phyloP scores from a whole-genome alignment of 2,888 invertebrate species.

The Tipula unca region DNA sequence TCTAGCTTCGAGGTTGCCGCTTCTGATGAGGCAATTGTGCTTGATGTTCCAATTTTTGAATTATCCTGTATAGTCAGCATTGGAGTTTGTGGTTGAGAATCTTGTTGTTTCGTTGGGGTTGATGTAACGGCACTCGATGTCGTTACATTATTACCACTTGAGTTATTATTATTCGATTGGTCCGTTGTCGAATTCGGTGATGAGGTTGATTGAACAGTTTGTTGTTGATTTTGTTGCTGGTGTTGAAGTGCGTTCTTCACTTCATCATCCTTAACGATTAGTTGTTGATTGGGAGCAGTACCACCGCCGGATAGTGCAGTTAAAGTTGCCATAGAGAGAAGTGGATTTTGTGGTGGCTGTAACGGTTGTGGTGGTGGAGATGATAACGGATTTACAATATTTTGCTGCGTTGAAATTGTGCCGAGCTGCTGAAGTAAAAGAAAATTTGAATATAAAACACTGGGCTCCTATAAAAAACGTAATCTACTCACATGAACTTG shows the following conservation, averaged over 20 bases:
- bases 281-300: not conserved
- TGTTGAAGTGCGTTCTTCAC: not conserved
- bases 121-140: not conserved
- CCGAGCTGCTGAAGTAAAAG: conserved; percentile 29
- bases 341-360: conserved; percentile 35
- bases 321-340: conserved; percentile 40
- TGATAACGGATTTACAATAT: conserved; percentile 27
- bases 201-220: not conserved
- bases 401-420: conserved; percentile 31
- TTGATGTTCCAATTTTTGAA: not conserved
- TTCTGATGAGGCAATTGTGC: not conserved
- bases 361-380: conserved; percentile 34
- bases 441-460: not conserved
- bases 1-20: not conserved
- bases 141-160: not conserved
- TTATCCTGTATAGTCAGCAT: not conserved
- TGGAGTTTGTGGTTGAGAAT: not conserved
- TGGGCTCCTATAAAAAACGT: not conserved
- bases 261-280: not conserved
- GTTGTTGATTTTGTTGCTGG: not conserved
- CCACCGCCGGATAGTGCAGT: conserved; percentile 29
- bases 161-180: not conserved
- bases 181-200: not conserved
- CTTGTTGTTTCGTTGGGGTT: not conserved
- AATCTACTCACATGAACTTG: conserved; percentile 14